Base-by-base conservation (phyloP, 2,797 vertebrate genomes). In the Melanotaenia nigrans region DNA sequence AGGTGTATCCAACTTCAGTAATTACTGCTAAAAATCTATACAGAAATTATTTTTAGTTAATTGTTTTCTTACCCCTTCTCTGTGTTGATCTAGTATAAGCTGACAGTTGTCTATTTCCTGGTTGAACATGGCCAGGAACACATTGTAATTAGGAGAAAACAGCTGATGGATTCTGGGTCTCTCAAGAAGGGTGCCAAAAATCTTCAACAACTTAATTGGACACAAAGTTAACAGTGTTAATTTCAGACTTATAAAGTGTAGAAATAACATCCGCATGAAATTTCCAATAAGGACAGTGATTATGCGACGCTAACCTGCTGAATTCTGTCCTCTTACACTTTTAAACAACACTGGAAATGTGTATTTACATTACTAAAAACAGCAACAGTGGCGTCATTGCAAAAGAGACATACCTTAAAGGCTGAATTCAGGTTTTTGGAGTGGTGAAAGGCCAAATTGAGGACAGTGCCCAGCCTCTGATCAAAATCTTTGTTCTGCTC, bases 401-500 rank as follows among this genome's bases (percentile, higher is more conserved):
- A 13, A 6, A 28, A 60, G n/a, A 68, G 32, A 72, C 59, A 78
- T 87, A 95, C 94, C 92, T 95, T 94, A 84, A 95, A 96, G 81
- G 84, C 81, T 45, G 93, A 93, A 87, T 94, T 90, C 42, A 95
- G 83, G 79, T 92, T 92, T 87, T 91, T 94, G 61, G 94, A 95
- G 77, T 95, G 91, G 65, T 95, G 91, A 90, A 96, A 96, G 68
- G 92, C 90, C 81, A 94, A 82, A 85, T 96, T 96, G 85, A 96
- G 92, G 79, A 96, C 90, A 20, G 94, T 95, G 77, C 92, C 94
- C 73, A 96, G 87, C 22, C 94, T 93, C 81, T 94, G 94, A 90
- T 96, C 95, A 81, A 95, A 95, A 83, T 95, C 93, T 87, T 83
- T 94, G 86, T 93, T 95, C 87, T 95, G 93, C 68, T 94, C 93